These are phyloP conservation scores for Pagrus major DNA, from an alignment of 2,113 vertebrate genomes.

Conservation along the genomic window DNA sequence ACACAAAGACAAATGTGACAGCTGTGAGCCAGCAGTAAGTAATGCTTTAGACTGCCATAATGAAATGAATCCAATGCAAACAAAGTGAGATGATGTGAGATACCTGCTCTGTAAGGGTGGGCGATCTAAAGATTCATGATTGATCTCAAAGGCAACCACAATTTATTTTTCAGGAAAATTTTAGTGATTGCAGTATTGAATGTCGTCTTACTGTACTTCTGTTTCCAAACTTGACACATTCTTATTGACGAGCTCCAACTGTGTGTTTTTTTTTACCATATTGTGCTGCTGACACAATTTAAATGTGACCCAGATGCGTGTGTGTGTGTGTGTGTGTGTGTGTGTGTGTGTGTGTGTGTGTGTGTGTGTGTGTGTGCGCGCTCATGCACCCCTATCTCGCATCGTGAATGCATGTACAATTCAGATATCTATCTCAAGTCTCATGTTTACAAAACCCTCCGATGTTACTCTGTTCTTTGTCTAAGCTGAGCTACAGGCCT, in stretches of 20 bases:
- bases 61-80: background rate
- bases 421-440: conserved; percentile 56
- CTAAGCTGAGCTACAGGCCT: conserved; percentile 30
- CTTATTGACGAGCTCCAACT: too few species aligned
- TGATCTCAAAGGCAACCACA: too few species aligned
- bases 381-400: conserved; percentile 6
- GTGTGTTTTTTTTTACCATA: background rate
- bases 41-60: background rate
- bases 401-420: conserved; percentile 42
- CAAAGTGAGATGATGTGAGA: background rate
- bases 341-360: background rate
- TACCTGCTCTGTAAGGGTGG: background rate
- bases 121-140: too few species aligned
- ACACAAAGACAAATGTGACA: conserved; percentile 4
- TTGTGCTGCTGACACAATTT: background rate
- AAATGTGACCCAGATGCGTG: background rate
- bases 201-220: too few species aligned
- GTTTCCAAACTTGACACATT: too few species aligned
- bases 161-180: too few species aligned
- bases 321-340: background rate
- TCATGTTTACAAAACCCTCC: conserved; percentile 68
- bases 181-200: too few species aligned
- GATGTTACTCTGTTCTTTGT: conserved; percentile 72
- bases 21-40: background rate
- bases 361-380: background rate